Conservation (phyloP, 2,888 invertebrate species). For the Lymantria dispar region DNA sequence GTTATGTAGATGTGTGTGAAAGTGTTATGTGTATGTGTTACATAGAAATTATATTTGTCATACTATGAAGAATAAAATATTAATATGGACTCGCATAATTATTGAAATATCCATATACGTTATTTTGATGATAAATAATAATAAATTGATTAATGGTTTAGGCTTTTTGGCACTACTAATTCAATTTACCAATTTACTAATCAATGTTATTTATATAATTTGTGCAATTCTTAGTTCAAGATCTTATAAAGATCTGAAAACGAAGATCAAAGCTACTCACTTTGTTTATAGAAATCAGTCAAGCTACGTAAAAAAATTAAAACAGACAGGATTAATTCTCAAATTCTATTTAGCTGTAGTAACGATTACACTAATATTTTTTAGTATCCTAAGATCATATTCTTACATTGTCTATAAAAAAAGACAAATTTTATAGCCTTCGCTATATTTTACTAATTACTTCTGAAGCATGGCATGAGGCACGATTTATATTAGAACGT, state of each 20-base stretch:
- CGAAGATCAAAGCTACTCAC: background rate
- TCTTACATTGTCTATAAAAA: no score
- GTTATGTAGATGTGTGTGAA: conserved; percentile 13
- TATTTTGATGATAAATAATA: background rate
- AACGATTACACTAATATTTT: background rate
- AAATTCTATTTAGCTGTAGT: no score
- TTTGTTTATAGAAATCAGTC: background rate
- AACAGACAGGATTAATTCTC: no score
- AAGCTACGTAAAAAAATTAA: background rate
- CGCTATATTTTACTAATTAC: no score
- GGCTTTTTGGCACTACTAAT: background rate
- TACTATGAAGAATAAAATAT: background rate
- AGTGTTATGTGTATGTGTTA: conserved; percentile 10
- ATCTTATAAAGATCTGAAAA: background rate
- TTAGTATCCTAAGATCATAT: no score
- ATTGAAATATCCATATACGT: background rate
- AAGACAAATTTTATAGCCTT: background rate
- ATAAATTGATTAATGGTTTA: background rate
- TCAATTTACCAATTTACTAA: background rate
- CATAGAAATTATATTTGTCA: conserved; percentile 8
- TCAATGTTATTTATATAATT: background rate
- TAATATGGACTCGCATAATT: background rate
- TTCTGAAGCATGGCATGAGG: background rate
- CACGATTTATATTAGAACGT: background rate
- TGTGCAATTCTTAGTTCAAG: background rate